Evolutionary conservation across 2,888 invertebrate species (phyloP), one percentile per base, ranked within the genome.

Genomic region (Megastigmus dorsalis): DNA sequence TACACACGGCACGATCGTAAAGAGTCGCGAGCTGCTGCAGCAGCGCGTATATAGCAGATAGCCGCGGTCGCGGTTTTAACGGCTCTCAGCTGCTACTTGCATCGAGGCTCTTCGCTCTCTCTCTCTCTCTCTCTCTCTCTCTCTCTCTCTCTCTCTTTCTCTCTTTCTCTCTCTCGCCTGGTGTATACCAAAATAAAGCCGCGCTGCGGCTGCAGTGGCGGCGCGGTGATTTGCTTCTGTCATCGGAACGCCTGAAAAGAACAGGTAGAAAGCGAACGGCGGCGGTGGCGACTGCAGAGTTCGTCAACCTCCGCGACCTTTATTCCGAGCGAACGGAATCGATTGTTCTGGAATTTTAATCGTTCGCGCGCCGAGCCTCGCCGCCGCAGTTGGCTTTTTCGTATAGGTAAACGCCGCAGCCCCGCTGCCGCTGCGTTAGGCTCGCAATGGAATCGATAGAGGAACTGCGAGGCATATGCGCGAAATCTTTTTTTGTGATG

Each of bases 281-380:
- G 75, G 68, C 80, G 76, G 77, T 73, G 68, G 68, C 80, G 76
- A 76, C 73, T 67, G 48, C 36, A n/a, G 72, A 74, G 77, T 79
- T 81, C 80, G 79, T 76, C 77, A 81, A 81, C 81, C 79, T 77
- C 57, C 20, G 43, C 62, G 62, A 67, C 62, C 75, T 71, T 75
- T 67, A 69, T 75, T 36, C 62, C 72, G 65, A 50, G 75, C 55
- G 66, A 62, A 28, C 55, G 68, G 71, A 20, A 76, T 76, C 72
- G 72, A 76, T 76, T 69, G 65, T 76, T 73, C 76, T 72, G 76
- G 72, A 76, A 76, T 76, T 76, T 72, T 68, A 76, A 76, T 72
- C 52, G 62, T 23, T 30, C 0, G 63, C 6, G 36, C 23, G 65
- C 15, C 23, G 13, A 26, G 20, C 33, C 23, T 30, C 13, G 15